A percentile compares a stretch with the other conserved stretches of the same genome.
phyloP scores from a whole-genome alignment of 2,113 vertebrate genomes.

The Labeo rohita region DNA sequence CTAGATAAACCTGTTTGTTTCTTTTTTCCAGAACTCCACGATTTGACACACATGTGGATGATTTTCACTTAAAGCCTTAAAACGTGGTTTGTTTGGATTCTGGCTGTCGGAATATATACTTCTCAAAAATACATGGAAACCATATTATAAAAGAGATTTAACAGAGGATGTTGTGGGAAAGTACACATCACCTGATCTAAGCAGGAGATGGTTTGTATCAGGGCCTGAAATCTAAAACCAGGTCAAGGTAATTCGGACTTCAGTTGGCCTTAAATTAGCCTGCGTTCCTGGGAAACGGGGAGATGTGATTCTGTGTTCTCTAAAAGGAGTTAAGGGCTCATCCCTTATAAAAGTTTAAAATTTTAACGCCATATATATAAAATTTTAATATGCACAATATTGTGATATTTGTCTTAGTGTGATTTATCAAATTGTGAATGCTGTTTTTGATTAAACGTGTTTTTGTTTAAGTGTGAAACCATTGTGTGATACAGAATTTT shows the following conservation, averaged over 20 bases:
- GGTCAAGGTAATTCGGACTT: constrained; percentile 33
- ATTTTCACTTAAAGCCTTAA: not conserved
- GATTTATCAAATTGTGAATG: not conserved
- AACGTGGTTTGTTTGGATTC: not conserved
- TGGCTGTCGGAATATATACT: not conserved
- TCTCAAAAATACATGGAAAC: not conserved
- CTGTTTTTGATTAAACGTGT: not conserved
- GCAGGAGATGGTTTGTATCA: not conserved
- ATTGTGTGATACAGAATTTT: not conserved
- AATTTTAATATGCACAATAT: too few relatives aligned
- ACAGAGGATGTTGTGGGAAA: not conserved
- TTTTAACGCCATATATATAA: too few relatives aligned
- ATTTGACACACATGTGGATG: not conserved
- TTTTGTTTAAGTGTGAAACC: not conserved
- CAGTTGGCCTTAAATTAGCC: constrained; percentile 33
- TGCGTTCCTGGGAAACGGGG: constrained; percentile 2
- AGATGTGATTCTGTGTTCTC: constrained; percentile 1
- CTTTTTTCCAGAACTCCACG: too few relatives aligned
- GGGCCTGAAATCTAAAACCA: constrained; percentile 33
- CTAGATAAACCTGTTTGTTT: not conserved
- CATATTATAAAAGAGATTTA: not conserved
- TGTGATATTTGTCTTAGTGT: not conserved
- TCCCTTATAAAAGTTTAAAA: not conserved
- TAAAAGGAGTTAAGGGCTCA: constrained; percentile 9
- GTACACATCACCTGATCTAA: not conserved